These are phyloP conservation scores for Prosapia bicincta DNA, from an alignment of 2,888 invertebrate species.

Conservation along the genomic window DNA sequence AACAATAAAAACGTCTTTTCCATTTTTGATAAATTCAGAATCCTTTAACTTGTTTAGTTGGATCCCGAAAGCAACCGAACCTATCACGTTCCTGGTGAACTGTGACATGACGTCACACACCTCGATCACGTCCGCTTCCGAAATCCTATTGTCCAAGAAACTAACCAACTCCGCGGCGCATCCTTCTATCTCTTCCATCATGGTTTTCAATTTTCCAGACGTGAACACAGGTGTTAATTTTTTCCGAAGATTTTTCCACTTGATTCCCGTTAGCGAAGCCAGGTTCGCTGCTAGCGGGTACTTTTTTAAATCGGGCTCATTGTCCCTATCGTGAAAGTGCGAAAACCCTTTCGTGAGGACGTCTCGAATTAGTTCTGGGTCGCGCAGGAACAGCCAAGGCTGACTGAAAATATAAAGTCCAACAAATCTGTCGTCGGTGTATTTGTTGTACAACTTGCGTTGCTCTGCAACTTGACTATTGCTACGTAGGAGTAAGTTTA, in stretches of 20 bases:
- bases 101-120: background rate
- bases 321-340: background rate
- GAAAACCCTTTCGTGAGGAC: background rate
- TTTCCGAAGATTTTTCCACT: background rate
- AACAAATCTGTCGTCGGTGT: background rate
- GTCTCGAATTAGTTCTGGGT: background rate
- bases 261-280: background rate
- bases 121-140: background rate
- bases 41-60: background rate
- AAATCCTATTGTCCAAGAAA: background rate
- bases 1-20: constrained; percentile 15
- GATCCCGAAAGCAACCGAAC: background rate
- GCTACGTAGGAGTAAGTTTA: background rate
- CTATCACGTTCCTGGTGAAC: background rate
- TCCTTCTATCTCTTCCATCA: background rate
- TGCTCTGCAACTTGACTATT: background rate
- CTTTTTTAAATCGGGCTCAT: background rate
- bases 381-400: background rate
- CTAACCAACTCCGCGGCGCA: background rate
- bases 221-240: background rate
- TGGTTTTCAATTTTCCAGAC: background rate
- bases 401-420: background rate
- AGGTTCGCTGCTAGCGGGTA: background rate
- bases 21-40: background rate
- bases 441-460: background rate